Evolutionary conservation across 2,797 vertebrate species (phyloP).

Genomic region (Clarias platycephalus): DNA sequence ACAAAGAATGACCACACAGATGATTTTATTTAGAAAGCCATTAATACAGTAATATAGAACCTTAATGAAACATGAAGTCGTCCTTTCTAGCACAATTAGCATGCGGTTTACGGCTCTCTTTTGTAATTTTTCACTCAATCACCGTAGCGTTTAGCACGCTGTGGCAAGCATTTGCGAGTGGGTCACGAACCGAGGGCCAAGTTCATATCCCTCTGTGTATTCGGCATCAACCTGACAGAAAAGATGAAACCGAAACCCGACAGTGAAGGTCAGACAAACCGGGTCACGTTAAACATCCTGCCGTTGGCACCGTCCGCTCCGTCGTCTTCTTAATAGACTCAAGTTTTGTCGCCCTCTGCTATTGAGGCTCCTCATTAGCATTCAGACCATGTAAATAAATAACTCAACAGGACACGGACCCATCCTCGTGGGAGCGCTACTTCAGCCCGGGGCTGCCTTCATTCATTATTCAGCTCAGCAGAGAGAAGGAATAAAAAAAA

Average conservation of each 20-base stretch:
- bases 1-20: not conserved
- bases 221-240: not conserved
- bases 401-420: constrained; percentile 17
- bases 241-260: constrained; percentile 1
- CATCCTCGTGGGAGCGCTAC: constrained; percentile 28
- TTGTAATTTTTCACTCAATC: not conserved
- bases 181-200: not conserved
- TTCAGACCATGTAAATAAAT: constrained; percentile 43
- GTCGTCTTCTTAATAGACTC: constrained; percentile 32
- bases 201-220: constrained; percentile 5
- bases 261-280: not conserved
- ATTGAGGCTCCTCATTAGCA: constrained; percentile 38
- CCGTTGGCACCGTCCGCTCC: constrained; percentile 28
- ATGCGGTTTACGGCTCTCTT: too few relatives aligned
- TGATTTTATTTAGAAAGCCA: not conserved
- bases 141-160: not conserved
- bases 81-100: constrained; percentile 11
- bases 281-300: constrained; percentile 32
- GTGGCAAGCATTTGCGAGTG: not conserved
- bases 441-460: constrained; percentile 20
- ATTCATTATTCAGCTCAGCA: constrained; percentile 47
- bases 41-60: constrained; percentile 6
- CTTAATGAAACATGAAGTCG: constrained; percentile 18
- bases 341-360: constrained; percentile 28
- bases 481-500: not conserved